These are phyloP conservation scores for Marasmarcha lunaedactyla DNA, from an alignment of 2,888 invertebrate species.

Conservation along the genomic window DNA sequence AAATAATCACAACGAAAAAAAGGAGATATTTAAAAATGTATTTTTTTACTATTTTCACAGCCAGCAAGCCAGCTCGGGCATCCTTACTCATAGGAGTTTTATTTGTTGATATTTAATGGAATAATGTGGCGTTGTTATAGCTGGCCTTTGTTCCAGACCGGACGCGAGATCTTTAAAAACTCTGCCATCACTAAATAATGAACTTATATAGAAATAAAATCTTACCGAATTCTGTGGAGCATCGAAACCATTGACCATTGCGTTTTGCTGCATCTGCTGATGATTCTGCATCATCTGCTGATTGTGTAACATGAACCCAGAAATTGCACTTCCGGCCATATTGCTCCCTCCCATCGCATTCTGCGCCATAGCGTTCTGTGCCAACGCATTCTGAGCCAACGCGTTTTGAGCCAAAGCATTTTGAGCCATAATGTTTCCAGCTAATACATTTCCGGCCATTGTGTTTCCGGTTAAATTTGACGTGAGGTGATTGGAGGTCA, in stretches of 20 bases:
- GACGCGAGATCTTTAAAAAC: no score
- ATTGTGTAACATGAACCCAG: conserved; percentile 40
- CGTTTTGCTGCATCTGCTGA: conserved; percentile 20
- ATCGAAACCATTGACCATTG: conserved; percentile 25
- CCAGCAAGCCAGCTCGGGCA: no score
- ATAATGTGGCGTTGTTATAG: no score
- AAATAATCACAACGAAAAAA: no score
- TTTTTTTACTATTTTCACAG: no score
- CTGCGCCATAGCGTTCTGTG: conserved; percentile 17
- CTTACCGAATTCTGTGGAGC: conserved; percentile 42
- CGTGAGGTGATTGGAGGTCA: not conserved
- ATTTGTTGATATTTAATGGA: no score
- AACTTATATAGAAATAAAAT: no score
- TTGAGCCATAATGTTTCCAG: not conserved
- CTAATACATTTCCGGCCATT: not conserved
- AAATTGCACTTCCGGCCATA: conserved; percentile 17
- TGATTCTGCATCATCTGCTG: conserved; percentile 32
- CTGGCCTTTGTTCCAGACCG: no score
- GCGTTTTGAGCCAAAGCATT: not conserved
- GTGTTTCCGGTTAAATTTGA: not conserved
- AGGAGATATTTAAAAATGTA: no score
- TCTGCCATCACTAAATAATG: no score
- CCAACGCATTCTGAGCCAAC: not conserved
- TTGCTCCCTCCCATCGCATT: no score
- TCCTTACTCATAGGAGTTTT: no score